Evolutionary conservation across 2,113 vertebrate species (phyloP).

Genomic region (Chiloscyllium plagiosum): DNA sequence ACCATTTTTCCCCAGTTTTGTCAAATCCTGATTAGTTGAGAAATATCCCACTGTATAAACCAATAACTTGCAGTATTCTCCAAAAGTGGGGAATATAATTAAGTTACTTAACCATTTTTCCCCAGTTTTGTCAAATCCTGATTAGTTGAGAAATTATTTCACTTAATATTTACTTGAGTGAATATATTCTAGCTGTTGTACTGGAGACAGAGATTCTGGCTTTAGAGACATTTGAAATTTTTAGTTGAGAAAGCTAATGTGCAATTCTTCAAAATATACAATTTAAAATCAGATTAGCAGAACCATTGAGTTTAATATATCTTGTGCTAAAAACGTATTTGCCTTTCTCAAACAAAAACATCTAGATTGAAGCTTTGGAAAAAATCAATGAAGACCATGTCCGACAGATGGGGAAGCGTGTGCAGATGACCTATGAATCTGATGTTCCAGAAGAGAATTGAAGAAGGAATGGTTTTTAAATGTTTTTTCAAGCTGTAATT

Average conservation of each 20-base stretch:
- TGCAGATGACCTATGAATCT: conserved; percentile 50
- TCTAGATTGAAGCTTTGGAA: conserved; percentile 84
- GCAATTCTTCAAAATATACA: neutral
- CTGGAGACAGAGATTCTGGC: too few relatives aligned
- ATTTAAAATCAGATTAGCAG: neutral
- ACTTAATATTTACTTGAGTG: neutral
- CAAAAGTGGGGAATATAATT: neutral
- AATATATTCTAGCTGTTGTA: neutral
- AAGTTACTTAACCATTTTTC: neutral
- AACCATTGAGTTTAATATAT: neutral
- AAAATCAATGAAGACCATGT: conserved; percentile 90
- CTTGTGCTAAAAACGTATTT: neutral
- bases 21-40: too few relatives aligned
- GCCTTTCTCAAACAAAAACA: neutral
- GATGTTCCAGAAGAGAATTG: conserved; percentile 56
- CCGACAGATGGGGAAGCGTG: conserved; percentile 76
- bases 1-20: neutral
- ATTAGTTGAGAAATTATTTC: neutral
- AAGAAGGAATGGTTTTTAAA: neutral
- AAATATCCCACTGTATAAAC: too few relatives aligned
- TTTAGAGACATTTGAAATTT: neutral
- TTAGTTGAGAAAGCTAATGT: neutral
- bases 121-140: neutral
- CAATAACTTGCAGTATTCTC: neutral
- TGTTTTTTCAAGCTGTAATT: neutral